These are phyloP conservation scores for Cataglyphis cursor DNA, from an alignment of 2,888 invertebrate genomes.

Conservation along the genomic window DNA sequence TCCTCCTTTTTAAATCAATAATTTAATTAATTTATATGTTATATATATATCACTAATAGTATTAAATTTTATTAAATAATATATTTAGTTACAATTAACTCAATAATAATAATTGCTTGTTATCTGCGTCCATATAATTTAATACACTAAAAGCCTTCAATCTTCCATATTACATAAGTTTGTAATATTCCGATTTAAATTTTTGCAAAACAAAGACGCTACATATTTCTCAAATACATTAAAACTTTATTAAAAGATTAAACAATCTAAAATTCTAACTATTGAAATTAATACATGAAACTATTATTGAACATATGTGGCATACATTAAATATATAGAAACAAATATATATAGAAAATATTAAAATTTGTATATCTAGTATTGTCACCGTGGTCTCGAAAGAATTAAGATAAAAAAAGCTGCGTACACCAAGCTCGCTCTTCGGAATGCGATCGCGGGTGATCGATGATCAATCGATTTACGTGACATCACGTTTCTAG, in stretches of 20 bases:
- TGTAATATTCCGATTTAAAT: not conserved
- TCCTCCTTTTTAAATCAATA: not conserved
- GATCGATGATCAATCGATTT: slow-evolving; percentile 75
- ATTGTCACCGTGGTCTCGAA: not conserved
- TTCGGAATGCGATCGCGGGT: slow-evolving; percentile 50
- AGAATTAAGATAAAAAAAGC: not conserved
- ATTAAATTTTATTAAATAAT: slow-evolving; percentile 4
- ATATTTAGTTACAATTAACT: not conserved
- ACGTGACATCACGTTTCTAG: slow-evolving; percentile 70
- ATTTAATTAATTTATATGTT: not conserved
- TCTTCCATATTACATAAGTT: not conserved
- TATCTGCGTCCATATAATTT: not conserved
- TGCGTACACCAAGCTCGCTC: slow-evolving; percentile 34
- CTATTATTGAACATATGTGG: not conserved
- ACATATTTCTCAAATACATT: not conserved
- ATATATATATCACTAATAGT: not conserved
- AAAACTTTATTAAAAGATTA: not conserved
- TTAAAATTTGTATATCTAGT: not conserved
- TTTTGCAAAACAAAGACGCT: not conserved
- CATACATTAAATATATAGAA: not conserved
- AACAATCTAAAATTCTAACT: not conserved
- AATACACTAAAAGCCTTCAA: not conserved
- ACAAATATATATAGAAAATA: not conserved
- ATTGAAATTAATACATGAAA: not conserved
- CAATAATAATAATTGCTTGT: not conserved